Base-by-base conservation (phyloP, 2,888 invertebrate species). In the Drosophila anceps region DNA sequence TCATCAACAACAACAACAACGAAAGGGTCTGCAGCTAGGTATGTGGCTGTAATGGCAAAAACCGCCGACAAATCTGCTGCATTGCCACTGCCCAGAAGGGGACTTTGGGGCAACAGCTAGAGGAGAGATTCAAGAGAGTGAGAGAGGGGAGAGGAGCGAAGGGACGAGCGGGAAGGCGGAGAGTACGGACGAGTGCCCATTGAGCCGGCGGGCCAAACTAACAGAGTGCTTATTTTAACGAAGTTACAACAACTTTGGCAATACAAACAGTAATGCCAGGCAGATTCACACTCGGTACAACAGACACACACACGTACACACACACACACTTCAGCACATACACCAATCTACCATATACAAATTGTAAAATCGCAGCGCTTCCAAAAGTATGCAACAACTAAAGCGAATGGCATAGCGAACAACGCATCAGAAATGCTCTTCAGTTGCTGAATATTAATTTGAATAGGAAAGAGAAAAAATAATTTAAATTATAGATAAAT, bases 161-260 rank as follows among this genome's bases (percentile, higher is more conserved):
- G 65, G n/a, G n/a, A n/a, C n/a, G n/a, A n/a, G n/a, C n/a, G n/a
- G n/a, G 41, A 59, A 39, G 65, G 10, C 5, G 41, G 59, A 39
- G 65, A 31, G 48, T 7, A 50, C 58, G 83, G 76, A 73, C 48
- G 69, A 63, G 65, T 63, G 64, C 58, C 83, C 88, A 77, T 74
- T 71, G 84, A 79, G 84, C 89, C 89, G 89, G 77, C 89, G 79
- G 81, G 81, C 73, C 73, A 84, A 86, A 90, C 84, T 86, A 87
- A 88, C 90, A 78, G 82, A 85, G 87, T 84, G 84, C 90, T 90
- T 86, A 90, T 84, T 88, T 90, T 87, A 90, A 87, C 90, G 87
- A 87, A 87, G 90, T 87, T 87, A 86, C 89, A 88, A 84, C 84
- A 89, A 84, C 90, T 84, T 90, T 82, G 69, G 77, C 87, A 86